phyloP scores from a whole-genome alignment of 2,113 vertebrate genomes.

The Platanista minor region DNA sequence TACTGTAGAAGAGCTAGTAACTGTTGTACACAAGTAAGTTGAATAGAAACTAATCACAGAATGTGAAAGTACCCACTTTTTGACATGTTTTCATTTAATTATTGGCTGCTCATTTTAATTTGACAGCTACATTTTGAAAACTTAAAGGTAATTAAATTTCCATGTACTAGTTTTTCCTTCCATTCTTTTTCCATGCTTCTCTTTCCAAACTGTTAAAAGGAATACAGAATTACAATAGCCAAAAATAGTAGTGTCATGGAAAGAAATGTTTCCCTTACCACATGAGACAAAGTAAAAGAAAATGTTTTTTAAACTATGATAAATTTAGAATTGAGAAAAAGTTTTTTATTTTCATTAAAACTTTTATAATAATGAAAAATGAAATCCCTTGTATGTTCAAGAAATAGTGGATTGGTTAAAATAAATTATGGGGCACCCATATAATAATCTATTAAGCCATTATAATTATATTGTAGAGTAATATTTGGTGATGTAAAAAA shows the following conservation, averaged over 20 bases:
- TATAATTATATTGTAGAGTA: not conserved
- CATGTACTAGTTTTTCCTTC: not conserved
- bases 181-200: not conserved
- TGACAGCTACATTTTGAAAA: not conserved
- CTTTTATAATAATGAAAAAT: not conserved
- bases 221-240: not conserved
- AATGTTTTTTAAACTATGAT: not conserved
- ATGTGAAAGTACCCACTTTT: not conserved
- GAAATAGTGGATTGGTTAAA: not conserved
- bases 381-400: not conserved
- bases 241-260: not conserved
- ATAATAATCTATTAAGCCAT: not conserved
- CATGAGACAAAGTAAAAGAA: not conserved
- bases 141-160: not conserved
- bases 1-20: conserved; percentile 91
- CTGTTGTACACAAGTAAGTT: conserved; percentile 89
- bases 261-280: conserved; percentile 2
- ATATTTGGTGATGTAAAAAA: not conserved
- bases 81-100: not conserved
- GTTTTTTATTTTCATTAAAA: not conserved
- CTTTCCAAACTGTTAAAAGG: not conserved
- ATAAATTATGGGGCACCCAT: not conserved
- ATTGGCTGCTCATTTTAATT: not conserved
- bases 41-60: not conserved
- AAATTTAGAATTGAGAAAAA: not conserved